A percentile compares a stretch with the other conserved stretches of the same genome.
Evolutionary conservation across 1,140 invertebrate species (phyloP).

Genomic region (Idris sp.): DNA sequence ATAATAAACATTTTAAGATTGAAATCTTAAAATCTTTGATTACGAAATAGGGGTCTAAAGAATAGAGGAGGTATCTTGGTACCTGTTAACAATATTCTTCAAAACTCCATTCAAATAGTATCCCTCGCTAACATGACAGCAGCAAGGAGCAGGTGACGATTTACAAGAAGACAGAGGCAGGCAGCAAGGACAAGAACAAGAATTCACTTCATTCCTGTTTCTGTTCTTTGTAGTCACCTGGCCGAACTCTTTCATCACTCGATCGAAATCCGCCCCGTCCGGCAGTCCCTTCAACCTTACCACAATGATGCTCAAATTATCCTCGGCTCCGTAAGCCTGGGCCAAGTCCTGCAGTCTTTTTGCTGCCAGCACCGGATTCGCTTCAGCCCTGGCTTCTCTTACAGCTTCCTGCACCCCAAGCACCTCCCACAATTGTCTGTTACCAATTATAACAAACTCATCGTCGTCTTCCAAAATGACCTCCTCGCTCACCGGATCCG

Average conservation of each 20-base stretch:
- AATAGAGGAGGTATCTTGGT: too few relatives aligned
- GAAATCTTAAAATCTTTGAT: too few relatives aligned
- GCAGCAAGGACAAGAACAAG: constrained; percentile 77
- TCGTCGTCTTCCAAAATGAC: constrained; percentile 86
- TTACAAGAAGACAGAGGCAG: constrained; percentile 67
- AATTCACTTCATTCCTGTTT: constrained; percentile 70
- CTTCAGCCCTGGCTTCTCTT: constrained; percentile 85
- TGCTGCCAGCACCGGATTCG: constrained; percentile 86
- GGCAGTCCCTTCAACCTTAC: constrained; percentile 83
- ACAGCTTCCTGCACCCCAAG: constrained; percentile 86
- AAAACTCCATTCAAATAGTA: constrained; percentile 76
- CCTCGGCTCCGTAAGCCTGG: constrained; percentile 88
- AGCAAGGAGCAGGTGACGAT: constrained; percentile 67
- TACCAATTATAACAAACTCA: constrained; percentile 89
- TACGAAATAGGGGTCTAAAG: too few relatives aligned
- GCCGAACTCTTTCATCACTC: constrained; percentile 86
- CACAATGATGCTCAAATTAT: constrained; percentile 88
- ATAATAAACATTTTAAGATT: too few relatives aligned
- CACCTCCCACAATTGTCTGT: constrained; percentile 87
- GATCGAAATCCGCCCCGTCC: constrained; percentile 81
- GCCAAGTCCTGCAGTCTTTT: constrained; percentile 89
- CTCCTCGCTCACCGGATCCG: constrained; percentile 87
- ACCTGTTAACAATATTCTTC: constrained; percentile 74
- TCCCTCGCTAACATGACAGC: constrained; percentile 72
- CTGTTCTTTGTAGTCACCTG: constrained; percentile 83